Percentiles rank a stretch among this genome's conserved stretches.
phyloP scores from a whole-genome alignment of 2,888 invertebrate species.

The Odontothrips loti region DNA sequence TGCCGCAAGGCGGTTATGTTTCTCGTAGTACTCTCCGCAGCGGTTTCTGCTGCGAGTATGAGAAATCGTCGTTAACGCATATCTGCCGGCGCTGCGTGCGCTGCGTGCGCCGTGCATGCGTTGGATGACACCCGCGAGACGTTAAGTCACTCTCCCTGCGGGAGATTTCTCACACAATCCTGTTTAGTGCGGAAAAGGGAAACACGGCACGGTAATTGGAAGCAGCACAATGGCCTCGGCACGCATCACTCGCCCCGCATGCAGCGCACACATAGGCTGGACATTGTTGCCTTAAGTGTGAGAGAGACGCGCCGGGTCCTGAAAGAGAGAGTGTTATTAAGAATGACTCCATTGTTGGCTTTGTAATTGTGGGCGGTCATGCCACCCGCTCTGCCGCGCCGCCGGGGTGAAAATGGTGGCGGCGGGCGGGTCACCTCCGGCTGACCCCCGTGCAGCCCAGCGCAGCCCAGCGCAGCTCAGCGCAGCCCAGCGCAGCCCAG shows the following conservation, averaged over 20 bases:
- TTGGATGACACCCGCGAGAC: constrained; percentile 10
- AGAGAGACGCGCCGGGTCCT: neutral
- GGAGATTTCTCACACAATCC: constrained; percentile 14
- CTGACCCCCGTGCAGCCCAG: neutral
- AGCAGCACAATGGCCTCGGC: constrained; percentile 4
- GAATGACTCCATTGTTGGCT: constrained; percentile 17
- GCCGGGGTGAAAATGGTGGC: neutral
- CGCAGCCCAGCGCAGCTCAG: no score
- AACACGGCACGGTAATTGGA: constrained; percentile 14
- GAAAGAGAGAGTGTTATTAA: constrained; percentile 26
- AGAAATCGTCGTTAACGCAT: no score
- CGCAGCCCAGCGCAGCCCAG: no score
- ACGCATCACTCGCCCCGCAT: neutral
- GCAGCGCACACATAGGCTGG: neutral
- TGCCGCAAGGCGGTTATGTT: no score
- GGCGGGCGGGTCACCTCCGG: neutral
- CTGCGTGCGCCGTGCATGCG: no score
- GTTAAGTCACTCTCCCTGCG: constrained; percentile 20
- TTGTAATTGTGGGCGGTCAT: constrained; percentile 6
- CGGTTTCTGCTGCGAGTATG: no score
- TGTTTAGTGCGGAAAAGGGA: constrained; percentile 22
- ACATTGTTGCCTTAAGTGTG: constrained; percentile 22
- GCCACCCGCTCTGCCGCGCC: neutral
- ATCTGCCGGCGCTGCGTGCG: no score
- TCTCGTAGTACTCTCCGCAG: no score